Base-by-base conservation (phyloP, 2,888 invertebrate genomes). In the Tipula lateralis region DNA sequence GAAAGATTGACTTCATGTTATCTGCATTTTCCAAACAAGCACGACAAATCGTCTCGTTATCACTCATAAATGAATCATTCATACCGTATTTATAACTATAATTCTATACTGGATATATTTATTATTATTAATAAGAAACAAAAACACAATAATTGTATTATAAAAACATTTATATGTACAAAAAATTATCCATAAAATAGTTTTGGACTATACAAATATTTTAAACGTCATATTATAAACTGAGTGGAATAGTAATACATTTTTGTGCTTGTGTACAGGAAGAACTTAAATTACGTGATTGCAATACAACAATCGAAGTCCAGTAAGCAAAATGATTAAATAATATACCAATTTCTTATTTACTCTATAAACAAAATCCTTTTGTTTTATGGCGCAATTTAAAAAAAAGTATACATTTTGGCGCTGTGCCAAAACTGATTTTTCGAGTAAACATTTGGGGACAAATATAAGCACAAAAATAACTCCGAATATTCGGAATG, bases 11-110 rank as follows among this genome's bases (percentile, higher is more conserved):
- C 6, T 82, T 82, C 82, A 82, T 30, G 32, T 82, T 32, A 82
- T 82, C 82, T 30, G 82, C 32, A 82, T 82, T 82, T 82, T 82
- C 82, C 32, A 82, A 82, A 82, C 82, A 82, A 30, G 82, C 82
- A 6, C 82, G 29, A 82, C 82, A 82, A 13, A 82, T 32, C 29
- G 82, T 30, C 16, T 82, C 82, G 32, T 30, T 82, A 30, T 82
- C 66, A 66, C 13, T 19, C 19, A 50, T 50, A 5, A 13, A 9
- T 12, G 66, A 9, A 66, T 24, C 66, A 66, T 66, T 66, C n/a
- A n/a, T n/a, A n/a, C n/a, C n/a, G n/a, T n/a, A n/a, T n/a, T 66
- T 66, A 24, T 24, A 66, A 66, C 24, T 66, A 36, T n/a, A 39
- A 44, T 44, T 44, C 44, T 44, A 44, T 44, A 44, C 3, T 7